Conservation (phyloP, 2,888 invertebrate species). For the Scaptomyza parva region DNA sequence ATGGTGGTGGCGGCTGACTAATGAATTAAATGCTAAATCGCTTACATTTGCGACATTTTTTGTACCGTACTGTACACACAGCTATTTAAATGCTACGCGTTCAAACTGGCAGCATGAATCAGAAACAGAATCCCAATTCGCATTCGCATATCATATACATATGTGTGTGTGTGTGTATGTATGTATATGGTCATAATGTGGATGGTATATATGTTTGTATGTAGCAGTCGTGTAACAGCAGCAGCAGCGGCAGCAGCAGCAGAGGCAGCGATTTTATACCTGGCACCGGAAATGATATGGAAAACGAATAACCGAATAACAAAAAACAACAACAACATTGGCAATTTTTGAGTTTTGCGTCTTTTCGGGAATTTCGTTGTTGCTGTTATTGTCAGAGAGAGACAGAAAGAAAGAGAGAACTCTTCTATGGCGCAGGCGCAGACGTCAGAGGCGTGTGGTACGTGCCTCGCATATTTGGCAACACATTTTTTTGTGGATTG, state of each 20-base stretch:
- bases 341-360: conserved; percentile 45
- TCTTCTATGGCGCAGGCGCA: conserved; percentile 62
- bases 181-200: conserved; percentile 48
- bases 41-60: conserved; percentile 21
- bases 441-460: conserved; percentile 64
- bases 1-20: background rate
- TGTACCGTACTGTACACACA: conserved; percentile 16
- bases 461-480: conserved; percentile 66
- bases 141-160: conserved; percentile 9
- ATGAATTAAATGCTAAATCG: conserved; percentile 27
- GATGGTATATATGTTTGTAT: conserved; percentile 53
- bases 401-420: conserved; percentile 3
- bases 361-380: conserved; percentile 36
- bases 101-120: conserved; percentile 19
- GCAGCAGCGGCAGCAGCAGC: background rate
- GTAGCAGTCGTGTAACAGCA: conserved; percentile 41
- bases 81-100: conserved; percentile 59
- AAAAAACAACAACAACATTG: conserved; percentile 47
- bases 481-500: conserved; percentile 20
- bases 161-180: conserved; percentile 7
- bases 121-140: conserved; percentile 44
- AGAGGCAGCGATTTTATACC: conserved; percentile 27
- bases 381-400: conserved; percentile 26
- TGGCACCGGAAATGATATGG: conserved; percentile 77
- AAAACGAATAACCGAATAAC: conserved; percentile 65